Base-by-base conservation (phyloP, 2,888 invertebrate species). In the Drosophila conformis region DNA sequence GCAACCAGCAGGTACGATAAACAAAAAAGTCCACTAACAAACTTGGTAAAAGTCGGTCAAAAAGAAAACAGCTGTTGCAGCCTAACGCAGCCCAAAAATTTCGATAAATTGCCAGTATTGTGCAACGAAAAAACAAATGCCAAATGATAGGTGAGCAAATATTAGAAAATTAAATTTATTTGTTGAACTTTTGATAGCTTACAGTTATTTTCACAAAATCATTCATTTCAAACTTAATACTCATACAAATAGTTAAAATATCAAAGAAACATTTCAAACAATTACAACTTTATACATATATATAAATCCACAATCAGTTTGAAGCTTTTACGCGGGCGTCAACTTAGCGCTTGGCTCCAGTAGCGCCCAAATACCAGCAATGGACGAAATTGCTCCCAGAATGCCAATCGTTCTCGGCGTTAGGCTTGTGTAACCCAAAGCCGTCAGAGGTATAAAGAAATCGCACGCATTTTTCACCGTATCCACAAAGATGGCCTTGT, bases 381-480 rank as follows among this genome's bases (percentile, higher is more conserved):
- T 71, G 0, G 98, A 98, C 4, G 98, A 98, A 61, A 97, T 91
- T 0, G 96, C 95, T 6, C 98, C 98, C 25, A 97, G 92, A 10
- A 96, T 83, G 1, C 98, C 98, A 64, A 98, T 94, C 29, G 95
- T 94, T 69, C 96, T 96, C 0, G 98, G 96, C 71, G 96, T 96
- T 13, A 98, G 92, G 82, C 95, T 96, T 0, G 96, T 94, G 90
- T 96, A 96, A 1, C 97, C 97, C 78, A 98, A 93, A 8, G 96
- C 95, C 67, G 96, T 96, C 73, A 98, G 93, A 0, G 98, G 98
- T 90, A 98, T 96, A 85, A 97, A 96, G 65, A 98, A 93, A 93
- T 98, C 98, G 93, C 97, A 97, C 11, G 95, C 93, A 94, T 98
- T 98, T 92, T 97, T 98, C 7, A 97, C 90, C 1, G 96, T 96